These are phyloP conservation scores for Knipowitschia caucasica DNA, from an alignment of 2,797 vertebrate genomes.

Conservation along the genomic window DNA sequence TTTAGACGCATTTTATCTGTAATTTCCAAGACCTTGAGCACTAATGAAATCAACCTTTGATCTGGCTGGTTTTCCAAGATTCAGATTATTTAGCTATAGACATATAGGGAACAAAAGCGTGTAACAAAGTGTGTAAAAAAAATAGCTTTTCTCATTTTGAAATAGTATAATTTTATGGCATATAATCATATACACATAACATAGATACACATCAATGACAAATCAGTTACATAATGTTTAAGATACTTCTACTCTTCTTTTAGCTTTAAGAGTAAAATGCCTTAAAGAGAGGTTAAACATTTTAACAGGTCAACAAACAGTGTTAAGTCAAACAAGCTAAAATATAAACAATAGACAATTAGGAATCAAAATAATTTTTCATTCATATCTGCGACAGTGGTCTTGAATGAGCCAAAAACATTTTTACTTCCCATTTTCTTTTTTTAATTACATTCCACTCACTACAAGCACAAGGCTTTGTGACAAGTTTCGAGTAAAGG, in stretches of 20 bases:
- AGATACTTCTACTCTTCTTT: slow-evolving; percentile 76
- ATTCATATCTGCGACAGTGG: slow-evolving; percentile 72
- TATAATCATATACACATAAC: slow-evolving; percentile 83
- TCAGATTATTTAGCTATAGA: too few relatives aligned
- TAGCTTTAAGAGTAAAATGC: slow-evolving; percentile 70
- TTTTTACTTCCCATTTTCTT: slow-evolving; percentile 55
- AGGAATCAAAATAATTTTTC: slow-evolving; percentile 72
- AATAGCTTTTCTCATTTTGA: slow-evolving; percentile 77
- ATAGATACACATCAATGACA: slow-evolving; percentile 79
- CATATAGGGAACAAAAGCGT: too few relatives aligned
- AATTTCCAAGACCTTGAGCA: too few relatives aligned
- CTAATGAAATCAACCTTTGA: too few relatives aligned
- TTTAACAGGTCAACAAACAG: slow-evolving; percentile 73
- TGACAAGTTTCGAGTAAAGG: slow-evolving; percentile 59
- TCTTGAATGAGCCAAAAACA: slow-evolving; percentile 68
- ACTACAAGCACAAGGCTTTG: slow-evolving; percentile 50
- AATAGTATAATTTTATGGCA: slow-evolving; percentile 81
- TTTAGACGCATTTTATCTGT: too few relatives aligned
- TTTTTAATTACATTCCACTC: slow-evolving; percentile 52
- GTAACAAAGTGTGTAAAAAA: not conserved
- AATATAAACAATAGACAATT: slow-evolving; percentile 76
- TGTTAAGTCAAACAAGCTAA: slow-evolving; percentile 78
- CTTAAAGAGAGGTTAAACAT: slow-evolving; percentile 78
- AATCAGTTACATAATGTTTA: slow-evolving; percentile 77
- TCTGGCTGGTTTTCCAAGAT: too few relatives aligned